Conservation (phyloP, 2,113 vertebrate species). For the Dascyllus trimaculatus region DNA sequence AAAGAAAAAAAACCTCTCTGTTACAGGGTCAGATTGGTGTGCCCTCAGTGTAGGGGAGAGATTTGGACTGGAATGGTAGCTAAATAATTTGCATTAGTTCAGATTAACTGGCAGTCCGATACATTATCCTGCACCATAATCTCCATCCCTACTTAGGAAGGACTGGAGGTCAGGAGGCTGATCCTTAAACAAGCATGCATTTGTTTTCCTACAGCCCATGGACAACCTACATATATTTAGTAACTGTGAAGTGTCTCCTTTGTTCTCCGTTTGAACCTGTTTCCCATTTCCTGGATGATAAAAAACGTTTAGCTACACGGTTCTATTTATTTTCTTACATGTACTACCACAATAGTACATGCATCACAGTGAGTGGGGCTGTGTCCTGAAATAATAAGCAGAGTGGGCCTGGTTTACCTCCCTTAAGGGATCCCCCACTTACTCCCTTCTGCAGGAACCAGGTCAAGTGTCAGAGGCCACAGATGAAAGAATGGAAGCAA, state of each 20-base stretch:
- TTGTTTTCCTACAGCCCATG: slow-evolving; percentile 59
- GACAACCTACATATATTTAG: slow-evolving; percentile 41
- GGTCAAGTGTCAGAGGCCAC: slow-evolving; percentile 66
- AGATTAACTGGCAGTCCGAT: slow-evolving; percentile 67
- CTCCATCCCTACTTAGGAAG: slow-evolving; percentile 47
- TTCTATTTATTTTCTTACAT: slow-evolving; percentile 66
- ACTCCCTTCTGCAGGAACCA: slow-evolving; percentile 41
- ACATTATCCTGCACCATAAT: slow-evolving; percentile 67
- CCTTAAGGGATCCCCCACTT: slow-evolving; percentile 34
- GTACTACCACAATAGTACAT: slow-evolving; percentile 45
- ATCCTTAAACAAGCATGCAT: slow-evolving; percentile 58
- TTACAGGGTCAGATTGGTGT: slow-evolving; percentile 23
- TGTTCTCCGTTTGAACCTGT: slow-evolving; percentile 60
- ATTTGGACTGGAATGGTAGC: slow-evolving; percentile 43
- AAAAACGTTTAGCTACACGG: slow-evolving; percentile 34
- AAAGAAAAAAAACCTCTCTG: background rate
- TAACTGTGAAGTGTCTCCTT: slow-evolving; percentile 45
- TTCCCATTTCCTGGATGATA: slow-evolving; percentile 62
- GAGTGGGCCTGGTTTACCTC: slow-evolving; percentile 49
- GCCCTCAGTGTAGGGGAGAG: background rate
- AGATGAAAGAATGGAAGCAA: slow-evolving; percentile 53
- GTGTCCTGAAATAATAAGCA: slow-evolving; percentile 73
- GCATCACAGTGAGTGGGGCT: slow-evolving; percentile 20
- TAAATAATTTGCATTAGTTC: slow-evolving; percentile 68
- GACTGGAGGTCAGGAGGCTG: slow-evolving; percentile 43